A percentile compares a stretch with the other conserved stretches of the same genome.
These are phyloP conservation scores for Leptodon cayanensis DNA, from an alignment of 2,797 vertebrate genomes.

Conservation along the genomic window DNA sequence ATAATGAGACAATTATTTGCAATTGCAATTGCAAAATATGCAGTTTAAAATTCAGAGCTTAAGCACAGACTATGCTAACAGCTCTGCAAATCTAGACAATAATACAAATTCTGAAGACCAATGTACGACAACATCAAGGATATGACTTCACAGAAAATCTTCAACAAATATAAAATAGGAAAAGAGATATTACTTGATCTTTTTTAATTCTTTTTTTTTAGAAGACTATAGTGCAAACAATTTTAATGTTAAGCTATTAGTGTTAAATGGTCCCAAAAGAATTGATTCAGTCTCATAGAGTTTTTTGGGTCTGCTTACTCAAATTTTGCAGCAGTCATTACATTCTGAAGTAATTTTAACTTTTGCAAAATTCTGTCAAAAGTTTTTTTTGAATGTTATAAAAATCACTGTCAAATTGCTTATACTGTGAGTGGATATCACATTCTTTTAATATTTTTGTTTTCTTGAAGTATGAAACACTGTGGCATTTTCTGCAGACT, in stretches of 20 bases:
- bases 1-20: neutral
- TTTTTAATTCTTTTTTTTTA: neutral
- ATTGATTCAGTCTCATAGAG: neutral
- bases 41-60: neutral
- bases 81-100: neutral
- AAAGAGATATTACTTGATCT: neutral
- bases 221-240: neutral
- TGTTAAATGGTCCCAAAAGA: neutral
- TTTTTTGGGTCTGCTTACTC: neutral
- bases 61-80: neutral
- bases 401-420: neutral
- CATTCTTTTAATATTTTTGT: neutral
- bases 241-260: neutral
- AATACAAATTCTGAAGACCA: neutral
- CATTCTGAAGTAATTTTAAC: neutral
- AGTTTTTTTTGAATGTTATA: neutral
- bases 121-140: neutral
- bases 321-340: neutral
- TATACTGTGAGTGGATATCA: neutral
- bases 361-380: neutral
- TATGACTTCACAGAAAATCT: neutral
- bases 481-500: neutral
- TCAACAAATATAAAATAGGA: neutral
- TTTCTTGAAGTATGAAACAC: neutral
- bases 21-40: neutral